Evolutionary conservation across 92 coral and sea anemone genomes (phyloP).

Genomic region (Porites rus): DNA sequence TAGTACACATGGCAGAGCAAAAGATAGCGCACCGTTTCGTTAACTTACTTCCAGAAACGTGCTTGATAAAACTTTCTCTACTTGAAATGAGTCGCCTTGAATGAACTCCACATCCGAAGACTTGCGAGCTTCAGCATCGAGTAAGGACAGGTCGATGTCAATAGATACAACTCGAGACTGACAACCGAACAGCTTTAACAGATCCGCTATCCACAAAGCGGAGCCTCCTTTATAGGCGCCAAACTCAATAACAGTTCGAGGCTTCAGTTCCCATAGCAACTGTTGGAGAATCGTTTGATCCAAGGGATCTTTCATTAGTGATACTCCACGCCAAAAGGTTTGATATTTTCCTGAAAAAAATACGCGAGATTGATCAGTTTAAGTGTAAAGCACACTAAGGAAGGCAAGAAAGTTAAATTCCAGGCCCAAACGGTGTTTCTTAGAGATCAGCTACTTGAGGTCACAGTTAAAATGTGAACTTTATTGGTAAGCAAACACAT

Average conservation of each 20-base stretch:
- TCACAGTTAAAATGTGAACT: too few relatives aligned
- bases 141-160: constrained; percentile 49
- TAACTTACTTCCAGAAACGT: constrained; percentile 12
- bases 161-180: constrained; percentile 52
- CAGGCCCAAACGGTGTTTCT: neutral
- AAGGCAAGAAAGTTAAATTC: neutral
- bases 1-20: too few relatives aligned
- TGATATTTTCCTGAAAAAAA: constrained; percentile 26
- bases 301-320: constrained; percentile 30
- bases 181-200: constrained; percentile 43
- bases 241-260: constrained; percentile 54
- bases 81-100: constrained; percentile 33
- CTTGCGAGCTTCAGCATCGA: constrained; percentile 43
- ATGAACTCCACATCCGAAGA: constrained; percentile 31
- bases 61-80: constrained; percentile 25
- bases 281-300: constrained; percentile 4
- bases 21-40: too few relatives aligned
- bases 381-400: neutral
- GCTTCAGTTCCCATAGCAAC: constrained; percentile 49
- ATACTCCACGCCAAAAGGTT: constrained; percentile 32
- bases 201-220: constrained; percentile 74
- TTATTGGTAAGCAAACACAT: too few relatives aligned
- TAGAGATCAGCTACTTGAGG: too few relatives aligned
- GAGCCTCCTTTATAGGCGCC: constrained; percentile 70
- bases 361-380: too few relatives aligned